Base-by-base conservation (phyloP, 2,113 vertebrate species). In the Salminus brasiliensis region DNA sequence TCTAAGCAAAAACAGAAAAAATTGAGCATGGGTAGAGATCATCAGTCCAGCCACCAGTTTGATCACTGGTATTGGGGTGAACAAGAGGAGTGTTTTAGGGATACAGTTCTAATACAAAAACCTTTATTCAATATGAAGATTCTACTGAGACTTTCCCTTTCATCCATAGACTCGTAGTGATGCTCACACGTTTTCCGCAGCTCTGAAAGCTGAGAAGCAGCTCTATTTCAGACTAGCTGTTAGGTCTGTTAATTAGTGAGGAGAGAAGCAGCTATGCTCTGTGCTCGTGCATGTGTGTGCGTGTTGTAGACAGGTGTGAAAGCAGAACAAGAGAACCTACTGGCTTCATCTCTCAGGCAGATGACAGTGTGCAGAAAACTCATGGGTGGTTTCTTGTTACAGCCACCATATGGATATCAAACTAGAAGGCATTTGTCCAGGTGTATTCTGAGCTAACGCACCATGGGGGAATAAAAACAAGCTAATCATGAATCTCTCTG, bases 161-260 rank as follows among this genome's bases (percentile, higher is more conserved):
- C 32, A 2, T 43, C 5, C 34, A n/a, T n/a, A n/a, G n/a, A n/a
- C n/a, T n/a, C n/a, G n/a, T n/a, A n/a, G n/a, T 29, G 4, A 43
- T 29, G 21, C 12, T 76, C 45, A 21, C 45, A 39, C 74, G 25
- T 59, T 77, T 57, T 12, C 0, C 30, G 15, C 23, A 63, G 59
- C 25, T 55, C 16, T 12, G 23, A 57, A 57, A 76, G 16, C 34
- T 55, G 36, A 30, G 34, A 39, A 66, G 16, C 30, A 21, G 43
- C 30, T 75, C 60, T 66, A 66, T 75, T 75, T 49, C 21, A 60
- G 66, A 59, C 52, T 47, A 39, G 10, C 32, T 53, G 47, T 53
- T 41, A 67, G 13, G 67, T 55, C 25, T 29, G 34, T 71, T 49
- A 78, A 78, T 71, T 78, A 71, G 49, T 55, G 47, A 27, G 16